These are phyloP conservation scores for Leptinotarsa juncta DNA, from an alignment of 2,888 invertebrate genomes.

Conservation along the genomic window DNA sequence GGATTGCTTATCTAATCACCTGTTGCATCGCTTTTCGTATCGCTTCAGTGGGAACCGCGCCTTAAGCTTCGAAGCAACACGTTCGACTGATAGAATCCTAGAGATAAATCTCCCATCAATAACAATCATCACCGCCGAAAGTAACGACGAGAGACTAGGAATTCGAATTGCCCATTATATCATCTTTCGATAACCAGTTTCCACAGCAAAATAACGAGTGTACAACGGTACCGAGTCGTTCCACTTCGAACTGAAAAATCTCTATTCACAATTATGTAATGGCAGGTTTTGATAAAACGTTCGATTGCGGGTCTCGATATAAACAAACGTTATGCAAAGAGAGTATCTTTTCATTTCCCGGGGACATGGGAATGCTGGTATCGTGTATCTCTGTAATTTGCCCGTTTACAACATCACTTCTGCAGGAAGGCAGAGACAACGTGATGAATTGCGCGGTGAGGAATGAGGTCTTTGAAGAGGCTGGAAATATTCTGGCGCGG, in stretches of 20 bases:
- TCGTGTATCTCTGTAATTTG: constrained; percentile 19
- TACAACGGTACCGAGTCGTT: constrained; percentile 22
- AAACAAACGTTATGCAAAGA: constrained; percentile 24
- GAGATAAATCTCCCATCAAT: no score
- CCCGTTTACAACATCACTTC: constrained; percentile 5
- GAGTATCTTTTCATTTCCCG: constrained; percentile 15
- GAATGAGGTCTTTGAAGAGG: constrained; percentile 8
- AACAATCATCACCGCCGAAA: no score
- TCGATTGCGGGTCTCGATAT: neutral
- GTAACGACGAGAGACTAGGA: no score
- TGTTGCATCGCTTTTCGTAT: no score
- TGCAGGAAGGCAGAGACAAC: constrained; percentile 1
- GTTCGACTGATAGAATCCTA: no score
- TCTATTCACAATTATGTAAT: constrained; percentile 23
- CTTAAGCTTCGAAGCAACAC: no score
- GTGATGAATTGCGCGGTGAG: neutral
- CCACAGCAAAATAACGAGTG: neutral
- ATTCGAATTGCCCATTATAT: constrained; percentile 6
- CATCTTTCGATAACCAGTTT: constrained; percentile 13
- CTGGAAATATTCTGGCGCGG: neutral
- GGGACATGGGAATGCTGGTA: constrained; percentile 23
- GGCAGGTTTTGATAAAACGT: constrained; percentile 11
- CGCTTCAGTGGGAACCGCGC: no score
- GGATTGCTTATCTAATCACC: no score
- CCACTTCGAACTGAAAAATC: constrained; percentile 20